Base-by-base conservation (phyloP, 1,140 invertebrate species). In the Aplysia californica region DNA sequence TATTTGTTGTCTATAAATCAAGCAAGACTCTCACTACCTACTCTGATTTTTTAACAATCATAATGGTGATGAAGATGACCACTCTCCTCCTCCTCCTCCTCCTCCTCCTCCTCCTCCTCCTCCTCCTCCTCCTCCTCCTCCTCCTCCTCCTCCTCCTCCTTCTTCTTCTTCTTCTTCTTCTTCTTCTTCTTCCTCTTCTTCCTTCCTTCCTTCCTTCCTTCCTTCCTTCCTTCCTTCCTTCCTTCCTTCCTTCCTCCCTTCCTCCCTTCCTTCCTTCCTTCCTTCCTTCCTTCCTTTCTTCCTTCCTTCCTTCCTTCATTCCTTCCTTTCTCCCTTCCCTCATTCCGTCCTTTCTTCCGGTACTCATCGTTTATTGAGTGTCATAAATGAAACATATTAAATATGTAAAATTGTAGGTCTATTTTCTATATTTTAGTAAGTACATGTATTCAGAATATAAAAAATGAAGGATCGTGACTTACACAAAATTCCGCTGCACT, bases 11-110 rank as follows among this genome's bases (percentile, higher is more conserved):
- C n/a, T n/a, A n/a, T n/a, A n/a, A n/a, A n/a, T n/a, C n/a, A n/a
- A n/a, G n/a, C n/a, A n/a, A n/a, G n/a, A n/a, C n/a, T n/a, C n/a
- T n/a, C n/a, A n/a, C n/a, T n/a, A n/a, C n/a, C n/a, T n/a, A n/a
- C n/a, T n/a, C n/a, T n/a, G n/a, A n/a, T n/a, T n/a, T n/a, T n/a
- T n/a, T n/a, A n/a, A n/a, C n/a, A n/a, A n/a, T n/a, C n/a, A n/a
- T n/a, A n/a, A n/a, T n/a, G n/a, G n/a, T n/a, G n/a, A n/a, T n/a
- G n/a, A n/a, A n/a, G n/a, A 50, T 50, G 44, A 50, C 15, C 59
- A 64, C 29, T 64, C 59, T 64, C 59, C 59, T 64, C 59, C 59
- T 64, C 59, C 59, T 64, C 59, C 59, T 64, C 26, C 29, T 64
- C 26, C 59, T 64, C 26, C 59, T 64, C 26, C 59, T 64, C 26